Evolutionary conservation across 92 coral and sea anemone species (phyloP).

Genomic region (Plumapathes pennacea): DNA sequence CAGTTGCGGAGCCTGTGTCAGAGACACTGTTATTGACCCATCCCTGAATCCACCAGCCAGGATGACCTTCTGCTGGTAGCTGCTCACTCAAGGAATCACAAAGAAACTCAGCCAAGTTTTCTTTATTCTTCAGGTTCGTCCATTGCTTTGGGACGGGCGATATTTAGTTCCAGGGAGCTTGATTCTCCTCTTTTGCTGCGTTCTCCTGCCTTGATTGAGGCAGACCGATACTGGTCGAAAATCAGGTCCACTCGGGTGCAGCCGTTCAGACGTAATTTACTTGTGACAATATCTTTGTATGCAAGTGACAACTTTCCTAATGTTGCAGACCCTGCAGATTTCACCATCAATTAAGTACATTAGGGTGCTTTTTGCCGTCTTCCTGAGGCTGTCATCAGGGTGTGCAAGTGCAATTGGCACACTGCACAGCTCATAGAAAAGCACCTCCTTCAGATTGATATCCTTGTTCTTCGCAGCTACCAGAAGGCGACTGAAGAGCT

Average conservation of each 20-base stretch:
- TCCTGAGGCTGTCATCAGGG: constrained; percentile 28
- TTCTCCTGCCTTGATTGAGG: constrained; percentile 58
- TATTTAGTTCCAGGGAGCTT: constrained; percentile 35
- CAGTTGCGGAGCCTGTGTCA: not conserved
- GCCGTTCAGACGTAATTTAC: constrained; percentile 4
- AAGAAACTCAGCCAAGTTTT: constrained; percentile 39
- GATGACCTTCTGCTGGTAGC: constrained; percentile 21
- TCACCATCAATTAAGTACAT: too few species aligned
- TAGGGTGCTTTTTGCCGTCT: constrained; percentile 38
- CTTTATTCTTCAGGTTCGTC: constrained; percentile 47
- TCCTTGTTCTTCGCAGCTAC: constrained; percentile 20
- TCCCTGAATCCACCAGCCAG: constrained; percentile 52
- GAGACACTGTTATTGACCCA: constrained; percentile 29
- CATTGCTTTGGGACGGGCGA: constrained; percentile 64
- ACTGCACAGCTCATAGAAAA: constrained; percentile 22
- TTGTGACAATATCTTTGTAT: constrained; percentile 29
- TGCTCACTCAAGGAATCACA: constrained; percentile 11
- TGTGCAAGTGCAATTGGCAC: constrained; percentile 35
- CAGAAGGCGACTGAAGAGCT: constrained; percentile 25
- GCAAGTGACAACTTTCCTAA: constrained; percentile 41
- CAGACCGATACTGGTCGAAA: constrained; percentile 46
- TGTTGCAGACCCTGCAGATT: constrained; percentile 35
- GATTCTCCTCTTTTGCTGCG: constrained; percentile 36
- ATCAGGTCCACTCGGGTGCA: constrained; percentile 31
- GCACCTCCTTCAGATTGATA: constrained; percentile 20